Percentiles rank a stretch among this genome's conserved stretches.
Conservation (phyloP, 2,113 vertebrate genomes). For the Callithrix jacchus region DNA sequence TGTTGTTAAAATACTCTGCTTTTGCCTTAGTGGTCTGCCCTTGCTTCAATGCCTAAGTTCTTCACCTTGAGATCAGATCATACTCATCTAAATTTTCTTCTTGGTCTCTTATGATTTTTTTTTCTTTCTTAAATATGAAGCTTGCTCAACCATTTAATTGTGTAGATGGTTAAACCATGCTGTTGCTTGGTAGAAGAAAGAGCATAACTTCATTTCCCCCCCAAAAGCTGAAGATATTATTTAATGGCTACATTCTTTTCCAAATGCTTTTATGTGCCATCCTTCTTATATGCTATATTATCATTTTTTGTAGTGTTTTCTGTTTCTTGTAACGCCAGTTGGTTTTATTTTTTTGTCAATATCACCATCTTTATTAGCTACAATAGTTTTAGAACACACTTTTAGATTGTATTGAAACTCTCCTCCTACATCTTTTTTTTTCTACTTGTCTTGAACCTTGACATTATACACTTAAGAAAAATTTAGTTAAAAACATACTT, state of each 20-base stretch:
- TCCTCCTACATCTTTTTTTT: neutral
- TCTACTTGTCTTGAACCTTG: neutral
- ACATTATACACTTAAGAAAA: neutral
- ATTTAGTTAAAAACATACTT: neutral
- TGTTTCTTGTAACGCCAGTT: neutral
- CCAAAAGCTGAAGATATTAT: neutral
- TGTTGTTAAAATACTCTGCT: neutral
- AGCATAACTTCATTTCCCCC: neutral
- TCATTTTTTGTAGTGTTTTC: neutral
- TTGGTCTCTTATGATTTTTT: neutral
- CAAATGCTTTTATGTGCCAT: neutral
- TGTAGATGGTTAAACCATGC: neutral
- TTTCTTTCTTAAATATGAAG: neutral
- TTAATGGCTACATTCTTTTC: neutral
- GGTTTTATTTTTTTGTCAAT: neutral
- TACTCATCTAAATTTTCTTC: neutral
- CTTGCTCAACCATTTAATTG: neutral
- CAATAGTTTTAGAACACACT: constrained; percentile 5
- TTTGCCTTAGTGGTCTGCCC: neutral
- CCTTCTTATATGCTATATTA: neutral
- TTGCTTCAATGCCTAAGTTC: neutral
- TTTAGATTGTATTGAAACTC: neutral
- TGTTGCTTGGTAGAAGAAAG: neutral
- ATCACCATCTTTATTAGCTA: neutral
- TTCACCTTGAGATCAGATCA: neutral